Base-by-base conservation (phyloP, 2,797 vertebrate genomes). In the Vultur gryphus region DNA sequence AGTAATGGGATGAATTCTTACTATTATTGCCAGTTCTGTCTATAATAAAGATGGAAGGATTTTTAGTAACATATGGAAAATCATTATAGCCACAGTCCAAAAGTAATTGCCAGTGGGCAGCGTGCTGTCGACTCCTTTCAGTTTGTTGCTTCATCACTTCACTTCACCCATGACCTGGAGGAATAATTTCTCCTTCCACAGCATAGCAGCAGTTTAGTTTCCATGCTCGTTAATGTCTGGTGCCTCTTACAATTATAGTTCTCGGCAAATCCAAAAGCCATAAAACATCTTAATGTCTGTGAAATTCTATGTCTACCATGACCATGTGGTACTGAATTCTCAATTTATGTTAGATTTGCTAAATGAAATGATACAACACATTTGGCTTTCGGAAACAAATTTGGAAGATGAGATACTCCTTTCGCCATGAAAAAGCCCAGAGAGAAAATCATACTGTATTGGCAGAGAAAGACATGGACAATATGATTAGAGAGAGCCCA, bases 51-150 rank as follows among this genome's bases (percentile, higher is more conserved):
- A 90, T 41, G 33, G 89, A 78, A 87, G 48, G 29, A 33, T 73
- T 71, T 93, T 79, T 59, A 94, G 65, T 52, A 95, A 59, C 59
- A 94, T 86, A 84, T 5, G 29, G 62, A 94, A 97, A 94, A 84
- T 24, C 90, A 77, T 94, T 77, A 83, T 9, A 91, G 55, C 28
- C 46, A 83, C 18, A 31, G 49, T 79, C 52, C 59, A 93, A 75
- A 86, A 92, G 44, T 28, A 89, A 90, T 85, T 94, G 54, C 57
- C 61, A 15, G 2, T 55, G 61, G 70, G 57, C 61, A 95, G 43
- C 29, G 37, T 65, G 71, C 83, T 94, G 77, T 83, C 5, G 3
- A 39, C 43, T 92, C 64, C 55, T 90, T 91, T 80, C 80, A 54
- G 35, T 64, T 76, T 75, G 49, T 86, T 88, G 75, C 37, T 96